A percentile compares a stretch with the other conserved stretches of the same genome.
These are phyloP conservation scores for Drosophila mojavensis DNA, from an alignment of 1,140 invertebrate genomes.

Conservation along the genomic window DNA sequence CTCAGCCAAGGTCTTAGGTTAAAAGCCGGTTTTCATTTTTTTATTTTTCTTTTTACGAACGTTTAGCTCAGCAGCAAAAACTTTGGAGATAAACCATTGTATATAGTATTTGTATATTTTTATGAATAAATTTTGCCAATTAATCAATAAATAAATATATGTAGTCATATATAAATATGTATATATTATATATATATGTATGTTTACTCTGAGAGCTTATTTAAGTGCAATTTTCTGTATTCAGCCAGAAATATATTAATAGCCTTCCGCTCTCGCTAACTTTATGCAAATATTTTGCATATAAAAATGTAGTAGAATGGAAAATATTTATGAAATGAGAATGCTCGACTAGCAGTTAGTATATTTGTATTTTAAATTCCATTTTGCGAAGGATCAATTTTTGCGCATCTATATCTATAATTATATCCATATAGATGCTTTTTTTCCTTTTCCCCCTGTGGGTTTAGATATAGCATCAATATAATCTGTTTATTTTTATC, in stretches of 20 bases:
- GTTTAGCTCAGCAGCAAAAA: slow-evolving; percentile 1
- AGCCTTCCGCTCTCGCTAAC: slow-evolving; percentile 50
- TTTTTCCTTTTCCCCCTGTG: no score
- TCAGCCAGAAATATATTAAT: not conserved
- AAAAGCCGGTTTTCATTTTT: slow-evolving; percentile 12
- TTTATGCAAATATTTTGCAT: slow-evolving; percentile 60
- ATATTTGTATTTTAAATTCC: no score
- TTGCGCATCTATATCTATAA: no score
- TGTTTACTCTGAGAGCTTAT: not conserved
- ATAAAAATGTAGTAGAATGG: not conserved
- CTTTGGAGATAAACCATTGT: slow-evolving; percentile 7
- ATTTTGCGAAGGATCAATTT: no score
- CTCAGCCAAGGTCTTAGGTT: slow-evolving; percentile 14
- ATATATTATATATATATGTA: not conserved
- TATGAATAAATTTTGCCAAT: slow-evolving; percentile 9
- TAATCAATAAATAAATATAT: slow-evolving; percentile 25
- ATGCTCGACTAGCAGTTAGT: not conserved
- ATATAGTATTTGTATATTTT: not conserved
- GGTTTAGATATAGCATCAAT: no score
- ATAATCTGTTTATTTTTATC: no score
- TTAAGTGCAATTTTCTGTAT: slow-evolving; percentile 6
- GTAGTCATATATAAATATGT: slow-evolving; percentile 12
- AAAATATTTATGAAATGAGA: not conserved
- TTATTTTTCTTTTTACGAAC: not conserved
- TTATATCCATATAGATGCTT: no score